A percentile compares a stretch with the other conserved stretches of the same genome.
phyloP scores from a whole-genome alignment of 2,888 invertebrate species.

The Pocota personata region DNA sequence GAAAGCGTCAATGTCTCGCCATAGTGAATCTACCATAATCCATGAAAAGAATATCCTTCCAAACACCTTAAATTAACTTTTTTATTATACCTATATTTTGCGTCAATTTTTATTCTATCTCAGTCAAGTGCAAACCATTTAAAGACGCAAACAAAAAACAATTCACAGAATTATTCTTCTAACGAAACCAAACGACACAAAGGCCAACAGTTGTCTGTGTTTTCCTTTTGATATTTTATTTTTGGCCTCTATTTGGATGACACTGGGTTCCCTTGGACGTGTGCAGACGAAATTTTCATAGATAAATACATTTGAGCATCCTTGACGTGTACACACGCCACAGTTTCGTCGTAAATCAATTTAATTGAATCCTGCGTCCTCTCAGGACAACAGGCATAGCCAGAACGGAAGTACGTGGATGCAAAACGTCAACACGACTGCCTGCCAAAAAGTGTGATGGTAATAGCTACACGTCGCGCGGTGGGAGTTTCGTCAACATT shows the following conservation, averaged over 20 bases:
- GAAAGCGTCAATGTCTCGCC: background rate
- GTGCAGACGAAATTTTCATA: background rate
- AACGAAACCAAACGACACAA: background rate
- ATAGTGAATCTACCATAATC: constrained; percentile 1
- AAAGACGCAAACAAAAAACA: background rate
- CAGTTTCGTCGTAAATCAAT: background rate
- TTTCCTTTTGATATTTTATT: background rate
- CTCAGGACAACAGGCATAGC: background rate
- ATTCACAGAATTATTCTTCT: background rate
- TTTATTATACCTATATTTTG: background rate
- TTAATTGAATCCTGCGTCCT: background rate
- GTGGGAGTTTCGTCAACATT: background rate
- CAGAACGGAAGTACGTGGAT: background rate
- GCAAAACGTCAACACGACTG: background rate
- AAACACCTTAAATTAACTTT: background rate
- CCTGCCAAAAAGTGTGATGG: background rate
- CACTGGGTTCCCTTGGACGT: background rate
- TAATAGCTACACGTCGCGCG: background rate
- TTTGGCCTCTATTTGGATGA: background rate
- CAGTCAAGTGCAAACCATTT: background rate
- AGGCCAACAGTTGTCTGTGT: background rate
- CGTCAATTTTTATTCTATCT: background rate
- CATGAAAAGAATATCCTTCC: background rate
- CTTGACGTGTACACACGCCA: background rate
- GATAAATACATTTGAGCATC: background rate